phyloP scores from a whole-genome alignment of 2,888 invertebrate genomes.

The Eupelmus urozonus region DNA sequence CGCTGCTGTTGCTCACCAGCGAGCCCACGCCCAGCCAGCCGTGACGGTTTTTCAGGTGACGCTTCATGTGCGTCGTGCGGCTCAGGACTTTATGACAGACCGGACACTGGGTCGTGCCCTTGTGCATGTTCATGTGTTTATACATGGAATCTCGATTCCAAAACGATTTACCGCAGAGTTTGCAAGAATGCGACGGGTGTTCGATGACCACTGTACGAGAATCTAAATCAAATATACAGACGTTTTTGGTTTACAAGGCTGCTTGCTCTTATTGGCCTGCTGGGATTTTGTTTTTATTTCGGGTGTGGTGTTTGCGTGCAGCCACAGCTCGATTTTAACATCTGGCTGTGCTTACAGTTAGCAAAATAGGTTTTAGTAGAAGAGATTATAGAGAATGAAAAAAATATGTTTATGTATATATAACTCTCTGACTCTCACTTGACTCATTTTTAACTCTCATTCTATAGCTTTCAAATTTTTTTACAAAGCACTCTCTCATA shows the following conservation, averaged over 20 bases:
- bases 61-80: constrained; percentile 77
- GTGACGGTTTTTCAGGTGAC: constrained; percentile 76
- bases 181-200: constrained; percentile 77
- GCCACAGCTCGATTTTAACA: no score
- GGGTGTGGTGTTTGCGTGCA: no score
- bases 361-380: no score
- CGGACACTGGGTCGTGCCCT: constrained; percentile 78
- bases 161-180: constrained; percentile 78
- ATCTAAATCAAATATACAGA: constrained; percentile 55
- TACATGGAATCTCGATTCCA: constrained; percentile 79
- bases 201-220: constrained; percentile 76
- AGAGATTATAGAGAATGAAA: constrained; percentile 24
- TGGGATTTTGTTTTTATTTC: no score
- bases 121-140: constrained; percentile 79
- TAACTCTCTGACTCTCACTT: constrained; percentile 5
- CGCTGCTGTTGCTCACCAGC: constrained; percentile 62
- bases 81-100: constrained; percentile 78
- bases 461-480: background rate
- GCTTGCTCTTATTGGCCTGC: background rate
- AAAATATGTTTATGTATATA: constrained; percentile 5
- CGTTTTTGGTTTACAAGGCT: constrained; percentile 33
- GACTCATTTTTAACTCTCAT: constrained; percentile 30
- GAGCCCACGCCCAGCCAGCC: constrained; percentile 74
- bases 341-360: no score
- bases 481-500: no score